A percentile compares a stretch with the other conserved stretches of the same genome.
These are phyloP conservation scores for Athrips mouffetella DNA, from an alignment of 2,888 invertebrate species.

Conservation along the genomic window DNA sequence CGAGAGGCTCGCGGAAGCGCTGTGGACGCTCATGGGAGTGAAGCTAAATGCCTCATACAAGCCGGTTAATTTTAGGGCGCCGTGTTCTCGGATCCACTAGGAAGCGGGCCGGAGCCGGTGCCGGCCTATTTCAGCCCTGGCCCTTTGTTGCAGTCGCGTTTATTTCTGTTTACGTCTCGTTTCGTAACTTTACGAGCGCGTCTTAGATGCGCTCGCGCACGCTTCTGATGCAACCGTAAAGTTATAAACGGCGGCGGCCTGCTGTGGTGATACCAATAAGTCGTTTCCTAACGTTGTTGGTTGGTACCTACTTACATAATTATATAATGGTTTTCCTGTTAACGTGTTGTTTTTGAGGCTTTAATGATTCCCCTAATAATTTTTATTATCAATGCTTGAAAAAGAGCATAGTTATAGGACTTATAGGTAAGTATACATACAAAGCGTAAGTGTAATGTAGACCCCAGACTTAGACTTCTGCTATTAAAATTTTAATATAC, in stretches of 20 bases:
- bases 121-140: constrained; percentile 59
- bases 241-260: constrained; percentile 66
- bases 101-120: constrained; percentile 51
- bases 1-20: constrained; percentile 18
- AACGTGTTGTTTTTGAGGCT: constrained; percentile 8
- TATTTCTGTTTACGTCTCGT: constrained; percentile 72
- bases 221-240: constrained; percentile 55
- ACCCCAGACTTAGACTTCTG: neutral
- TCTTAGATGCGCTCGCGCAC: constrained; percentile 56
- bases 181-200: constrained; percentile 71
- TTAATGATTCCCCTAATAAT: constrained; percentile 26
- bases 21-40: constrained; percentile 22
- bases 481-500: neutral
- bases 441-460: neutral
- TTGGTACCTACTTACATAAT: constrained; percentile 37
- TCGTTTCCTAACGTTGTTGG: too few species aligned
- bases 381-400: constrained; percentile 29
- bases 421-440: too few species aligned
- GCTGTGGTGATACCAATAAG: constrained; percentile 49
- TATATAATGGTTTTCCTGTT: constrained; percentile 27
- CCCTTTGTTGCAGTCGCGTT: constrained; percentile 66
- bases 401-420: too few species aligned
- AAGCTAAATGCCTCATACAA: constrained; percentile 23
- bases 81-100: constrained; percentile 53
- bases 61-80: constrained; percentile 53